phyloP scores from a whole-genome alignment of 53 echinoderm and acorn worm species.

The Holothuria scabra region DNA sequence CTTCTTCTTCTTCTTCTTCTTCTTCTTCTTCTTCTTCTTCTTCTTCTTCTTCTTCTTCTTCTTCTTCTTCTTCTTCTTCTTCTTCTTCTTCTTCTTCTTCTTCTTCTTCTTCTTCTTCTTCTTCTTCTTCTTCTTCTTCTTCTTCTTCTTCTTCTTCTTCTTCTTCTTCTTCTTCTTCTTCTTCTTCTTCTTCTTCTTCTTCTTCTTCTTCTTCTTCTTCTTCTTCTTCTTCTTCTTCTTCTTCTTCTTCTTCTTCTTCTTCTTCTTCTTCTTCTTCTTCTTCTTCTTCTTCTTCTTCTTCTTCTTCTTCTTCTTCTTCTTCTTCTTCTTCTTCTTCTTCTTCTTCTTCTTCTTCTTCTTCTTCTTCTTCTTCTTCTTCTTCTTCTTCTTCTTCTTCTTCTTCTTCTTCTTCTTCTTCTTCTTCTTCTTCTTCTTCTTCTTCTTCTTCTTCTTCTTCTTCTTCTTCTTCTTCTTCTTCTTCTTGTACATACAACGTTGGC shows the following conservation, averaged over 20 bases:
- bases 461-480: conserved; percentile 40
- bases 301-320: conserved; percentile 28
- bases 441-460: conserved; percentile 40
- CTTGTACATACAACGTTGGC: conserved; percentile 2
- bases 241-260: conserved; percentile 42
- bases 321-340: conserved; percentile 40
- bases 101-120: conserved; percentile 17
- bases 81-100: not conserved
- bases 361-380: conserved; percentile 40
- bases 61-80: not conserved
- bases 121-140: conserved; percentile 42
- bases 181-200: conserved; percentile 42
- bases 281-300: conserved; percentile 39
- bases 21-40: not conserved
- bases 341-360: conserved; percentile 39
- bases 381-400: conserved; percentile 40
- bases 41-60: conserved; percentile 7
- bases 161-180: conserved; percentile 40
- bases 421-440: conserved; percentile 42
- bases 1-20: not conserved
- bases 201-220: conserved; percentile 40
- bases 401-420: conserved; percentile 40
- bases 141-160: conserved; percentile 40
- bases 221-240: conserved; percentile 40
- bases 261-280: conserved; percentile 40